These are phyloP conservation scores for Cataglyphis cursor DNA, from an alignment of 2,888 invertebrate genomes.

Conservation along the genomic window DNA sequence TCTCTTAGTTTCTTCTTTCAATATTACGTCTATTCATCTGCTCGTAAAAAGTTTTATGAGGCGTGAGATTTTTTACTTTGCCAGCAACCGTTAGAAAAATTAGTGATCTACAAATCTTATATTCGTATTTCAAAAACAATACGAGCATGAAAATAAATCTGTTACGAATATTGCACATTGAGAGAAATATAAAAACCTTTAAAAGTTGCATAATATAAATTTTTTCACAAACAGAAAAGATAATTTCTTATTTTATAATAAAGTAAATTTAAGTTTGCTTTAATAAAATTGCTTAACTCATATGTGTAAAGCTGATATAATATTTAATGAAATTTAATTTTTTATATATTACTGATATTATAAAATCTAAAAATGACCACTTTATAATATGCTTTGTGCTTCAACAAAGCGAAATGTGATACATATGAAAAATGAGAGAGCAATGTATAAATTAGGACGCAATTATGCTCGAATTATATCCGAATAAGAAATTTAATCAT, in stretches of 20 bases:
- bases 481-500: not conserved
- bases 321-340: not conserved
- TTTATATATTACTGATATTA: not conserved
- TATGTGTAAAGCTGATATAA: not conserved
- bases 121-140: not conserved
- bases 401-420: not conserved
- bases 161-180: not conserved
- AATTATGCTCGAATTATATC: not conserved
- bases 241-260: not conserved
- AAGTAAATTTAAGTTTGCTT: not conserved
- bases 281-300: not conserved
- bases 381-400: not conserved
- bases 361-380: not conserved
- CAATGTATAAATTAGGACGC: not conserved
- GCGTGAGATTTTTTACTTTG: conserved; percentile 20
- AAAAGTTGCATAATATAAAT: not conserved
- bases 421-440: conserved; percentile 9
- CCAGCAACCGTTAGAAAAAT: not conserved
- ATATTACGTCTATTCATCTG: conserved; percentile 12
- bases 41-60: not conserved
- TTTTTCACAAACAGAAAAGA: not conserved
- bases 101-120: not conserved
- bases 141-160: not conserved
- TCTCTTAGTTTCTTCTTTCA: conserved; percentile 22
- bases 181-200: not conserved